These are phyloP conservation scores for Harlomillsia oculata DNA, from an alignment of 1,140 invertebrate species.

Conservation along the genomic window DNA sequence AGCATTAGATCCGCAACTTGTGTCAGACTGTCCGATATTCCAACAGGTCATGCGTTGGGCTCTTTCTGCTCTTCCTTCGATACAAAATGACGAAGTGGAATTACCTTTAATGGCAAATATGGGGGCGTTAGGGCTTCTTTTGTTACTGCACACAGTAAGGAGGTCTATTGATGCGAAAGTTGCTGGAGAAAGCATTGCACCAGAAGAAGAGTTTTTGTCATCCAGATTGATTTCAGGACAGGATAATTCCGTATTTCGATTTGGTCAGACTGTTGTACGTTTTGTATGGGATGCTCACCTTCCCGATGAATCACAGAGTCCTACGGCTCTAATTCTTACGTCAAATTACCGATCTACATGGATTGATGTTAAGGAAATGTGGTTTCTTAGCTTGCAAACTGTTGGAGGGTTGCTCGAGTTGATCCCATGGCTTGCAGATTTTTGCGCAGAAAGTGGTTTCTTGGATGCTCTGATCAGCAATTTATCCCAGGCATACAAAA, in stretches of 20 bases:
- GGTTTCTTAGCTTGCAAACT: conserved; percentile 89
- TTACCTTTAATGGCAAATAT: conserved; percentile 74
- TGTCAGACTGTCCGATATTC: conserved; percentile 64
- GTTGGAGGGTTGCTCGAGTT: conserved; percentile 65
- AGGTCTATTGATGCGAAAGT: conserved; percentile 41
- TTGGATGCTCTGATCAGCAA: conserved; percentile 72
- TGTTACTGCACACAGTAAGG: conserved; percentile 71
- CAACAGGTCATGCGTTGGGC: conserved; percentile 72
- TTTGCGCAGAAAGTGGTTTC: conserved; percentile 85
- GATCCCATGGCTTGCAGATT: conserved; percentile 80
- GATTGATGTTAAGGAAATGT: conserved; percentile 79
- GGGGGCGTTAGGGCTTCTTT: conserved; percentile 65
- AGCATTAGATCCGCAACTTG: conserved; percentile 70
- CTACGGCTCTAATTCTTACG: conserved; percentile 60
- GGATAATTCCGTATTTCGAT: conserved; percentile 46
- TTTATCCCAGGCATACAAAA: conserved; percentile 67
- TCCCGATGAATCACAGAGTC: conserved; percentile 72
- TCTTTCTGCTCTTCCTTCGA: conserved; percentile 71
- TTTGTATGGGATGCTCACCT: conserved; percentile 87
- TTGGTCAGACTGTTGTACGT: conserved; percentile 73
- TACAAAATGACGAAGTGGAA: conserved; percentile 67
- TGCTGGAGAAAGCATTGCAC: conserved; percentile 76
- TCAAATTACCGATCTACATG: conserved; percentile 76
- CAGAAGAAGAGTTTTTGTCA: conserved; percentile 48
- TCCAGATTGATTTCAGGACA: conserved; percentile 27